phyloP scores from a whole-genome alignment of 2,888 invertebrate genomes.

The Apamea epomidion region DNA sequence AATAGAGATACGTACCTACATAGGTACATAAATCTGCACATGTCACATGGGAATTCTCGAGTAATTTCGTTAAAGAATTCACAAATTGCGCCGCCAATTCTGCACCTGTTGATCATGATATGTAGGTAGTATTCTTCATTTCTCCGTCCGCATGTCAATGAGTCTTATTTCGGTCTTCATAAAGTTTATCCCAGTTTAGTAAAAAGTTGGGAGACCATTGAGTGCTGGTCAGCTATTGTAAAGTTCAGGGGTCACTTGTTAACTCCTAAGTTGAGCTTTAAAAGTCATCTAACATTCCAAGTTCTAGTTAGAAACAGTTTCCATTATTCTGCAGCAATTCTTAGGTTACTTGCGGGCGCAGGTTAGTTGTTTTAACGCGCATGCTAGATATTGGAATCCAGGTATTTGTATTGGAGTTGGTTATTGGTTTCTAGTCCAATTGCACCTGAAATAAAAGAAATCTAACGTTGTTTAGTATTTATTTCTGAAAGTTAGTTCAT shows the following conservation, averaged over 20 bases:
- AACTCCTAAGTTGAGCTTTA: not conserved
- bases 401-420: not conserved
- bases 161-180: constrained; percentile 1
- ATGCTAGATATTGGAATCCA: not conserved
- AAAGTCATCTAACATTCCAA: not conserved
- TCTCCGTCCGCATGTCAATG: constrained; percentile 27
- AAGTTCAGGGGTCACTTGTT: constrained; percentile 1
- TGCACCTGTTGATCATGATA: constrained; percentile 60
- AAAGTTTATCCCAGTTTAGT: not conserved
- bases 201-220: not conserved
- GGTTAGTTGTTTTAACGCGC: too few relatives aligned
- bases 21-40: constrained; percentile 53
- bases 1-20: constrained; percentile 43
- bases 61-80: constrained; percentile 60
- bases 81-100: constrained; percentile 52
- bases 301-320: not conserved
- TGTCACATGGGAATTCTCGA: constrained; percentile 52
- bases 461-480: not conserved
- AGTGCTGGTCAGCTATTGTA: not conserved
- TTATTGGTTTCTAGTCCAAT: not conserved
- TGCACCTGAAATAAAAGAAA: constrained; percentile 28
- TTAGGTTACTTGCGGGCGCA: not conserved
- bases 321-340: constrained; percentile 10
- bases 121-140: constrained; percentile 29
- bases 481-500: not conserved